phyloP scores from a whole-genome alignment of 2,113 vertebrate species.

The Carassius gibelio region DNA sequence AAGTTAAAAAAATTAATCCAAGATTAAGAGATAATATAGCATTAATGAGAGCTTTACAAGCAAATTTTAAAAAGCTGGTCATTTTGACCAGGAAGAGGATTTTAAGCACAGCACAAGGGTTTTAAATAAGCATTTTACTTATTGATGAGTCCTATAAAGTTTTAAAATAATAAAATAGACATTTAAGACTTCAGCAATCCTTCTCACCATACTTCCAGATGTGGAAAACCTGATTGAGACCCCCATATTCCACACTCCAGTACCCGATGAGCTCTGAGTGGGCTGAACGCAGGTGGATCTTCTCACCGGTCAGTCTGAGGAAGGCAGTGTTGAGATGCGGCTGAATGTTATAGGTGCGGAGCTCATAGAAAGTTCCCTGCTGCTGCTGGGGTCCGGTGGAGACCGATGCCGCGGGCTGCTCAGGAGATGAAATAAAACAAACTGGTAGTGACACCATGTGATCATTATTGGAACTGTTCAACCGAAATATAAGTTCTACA shows the following conservation, averaged over 20 bases:
- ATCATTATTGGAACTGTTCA: not conserved
- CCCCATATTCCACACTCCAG: conserved; percentile 87
- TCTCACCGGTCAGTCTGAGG: conserved; percentile 78
- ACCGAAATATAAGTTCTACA: not conserved
- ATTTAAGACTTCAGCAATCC: not conserved
- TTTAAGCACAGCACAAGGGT: too few relatives aligned
- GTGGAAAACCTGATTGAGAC: conserved; percentile 87
- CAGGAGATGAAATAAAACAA: not conserved
- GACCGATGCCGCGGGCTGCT: conserved; percentile 64
- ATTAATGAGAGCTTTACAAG: too few relatives aligned
- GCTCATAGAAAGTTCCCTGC: conserved; percentile 83
- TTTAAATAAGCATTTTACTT: too few relatives aligned
- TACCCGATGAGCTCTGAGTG: conserved; percentile 87
- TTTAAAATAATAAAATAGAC: not conserved
- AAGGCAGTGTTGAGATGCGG: conserved; percentile 83
- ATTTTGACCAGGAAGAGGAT: too few relatives aligned
- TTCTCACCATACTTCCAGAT: conserved; percentile 88
- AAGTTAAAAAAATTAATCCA: too few relatives aligned
- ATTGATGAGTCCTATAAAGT: not conserved
- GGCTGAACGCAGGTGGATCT: conserved; percentile 81
- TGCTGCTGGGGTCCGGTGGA: conserved; percentile 79
- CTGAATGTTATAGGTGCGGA: conserved; percentile 85
- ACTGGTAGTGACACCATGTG: conserved; percentile 44
- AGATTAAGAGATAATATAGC: too few relatives aligned
- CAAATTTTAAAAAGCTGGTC: too few relatives aligned